phyloP scores from a whole-genome alignment of 2,888 invertebrate genomes.

The Drosophila robusta region DNA sequence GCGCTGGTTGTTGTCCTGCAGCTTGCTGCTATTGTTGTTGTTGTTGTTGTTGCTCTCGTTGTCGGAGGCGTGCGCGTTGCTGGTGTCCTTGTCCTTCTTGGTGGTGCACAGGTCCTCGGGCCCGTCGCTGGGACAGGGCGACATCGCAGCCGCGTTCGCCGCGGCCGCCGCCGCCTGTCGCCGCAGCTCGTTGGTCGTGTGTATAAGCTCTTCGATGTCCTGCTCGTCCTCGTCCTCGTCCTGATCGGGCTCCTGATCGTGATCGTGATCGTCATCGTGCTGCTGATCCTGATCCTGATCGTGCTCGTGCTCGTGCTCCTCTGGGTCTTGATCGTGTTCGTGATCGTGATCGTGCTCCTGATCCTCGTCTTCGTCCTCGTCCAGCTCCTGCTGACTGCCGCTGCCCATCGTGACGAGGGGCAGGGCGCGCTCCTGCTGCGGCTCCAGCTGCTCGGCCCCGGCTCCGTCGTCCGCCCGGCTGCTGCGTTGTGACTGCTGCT shows the following conservation, averaged over 20 bases:
- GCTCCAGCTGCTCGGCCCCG: slow-evolving; percentile 8
- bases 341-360: slow-evolving; percentile 31
- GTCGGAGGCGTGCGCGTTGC: slow-evolving; percentile 47
- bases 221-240: slow-evolving; percentile 74
- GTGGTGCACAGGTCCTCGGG: slow-evolving; percentile 85
- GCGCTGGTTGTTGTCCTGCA: slow-evolving; percentile 84
- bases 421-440: slow-evolving; percentile 17
- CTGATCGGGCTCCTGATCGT: slow-evolving; percentile 43
- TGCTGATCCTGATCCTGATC: slow-evolving; percentile 39
- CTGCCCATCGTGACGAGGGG: slow-evolving; percentile 9
- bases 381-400: slow-evolving; percentile 36
- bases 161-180: slow-evolving; percentile 78
- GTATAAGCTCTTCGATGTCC: slow-evolving; percentile 83
- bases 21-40: slow-evolving; percentile 81
- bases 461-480: slow-evolving; percentile 3
- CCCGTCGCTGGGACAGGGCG: slow-evolving; percentile 79
- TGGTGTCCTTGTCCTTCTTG: slow-evolving; percentile 72
- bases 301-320: slow-evolving; percentile 27
- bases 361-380: slow-evolving; percentile 47
- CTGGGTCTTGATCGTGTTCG: slow-evolving; percentile 16
- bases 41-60: slow-evolving; percentile 71
- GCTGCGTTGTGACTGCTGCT: slow-evolving; percentile 18
- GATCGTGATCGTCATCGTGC: slow-evolving; percentile 33
- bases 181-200: slow-evolving; percentile 78
- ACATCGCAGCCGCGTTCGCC: slow-evolving; percentile 75